Evolutionary conservation across 2,113 vertebrate species (phyloP).

Genomic region (Nesoenas mayeri): DNA sequence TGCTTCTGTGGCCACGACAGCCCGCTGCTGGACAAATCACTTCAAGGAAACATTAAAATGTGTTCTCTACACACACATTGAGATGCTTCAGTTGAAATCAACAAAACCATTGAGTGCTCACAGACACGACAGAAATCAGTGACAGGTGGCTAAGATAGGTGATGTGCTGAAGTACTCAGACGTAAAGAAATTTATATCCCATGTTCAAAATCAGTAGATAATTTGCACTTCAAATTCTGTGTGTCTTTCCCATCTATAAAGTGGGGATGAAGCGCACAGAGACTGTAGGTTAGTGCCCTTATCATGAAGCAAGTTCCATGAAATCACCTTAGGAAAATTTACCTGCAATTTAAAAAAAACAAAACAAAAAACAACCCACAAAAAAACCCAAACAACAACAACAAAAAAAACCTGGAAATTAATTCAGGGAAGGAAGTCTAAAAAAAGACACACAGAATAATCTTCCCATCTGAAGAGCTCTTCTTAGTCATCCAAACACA

Average conservation of each 20-base stretch:
- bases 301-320: not conserved
- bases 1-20: not conserved
- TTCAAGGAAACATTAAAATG: not conserved
- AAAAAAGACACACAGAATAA: not conserved
- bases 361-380: no score
- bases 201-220: not conserved
- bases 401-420: not conserved
- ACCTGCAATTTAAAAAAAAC: not conserved
- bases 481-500: not conserved
- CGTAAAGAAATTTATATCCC: not conserved
- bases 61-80: not conserved
- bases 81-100: not conserved
- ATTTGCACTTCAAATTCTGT: not conserved
- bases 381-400: not conserved
- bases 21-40: not conserved
- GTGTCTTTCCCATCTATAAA: not conserved
- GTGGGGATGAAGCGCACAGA: not conserved
- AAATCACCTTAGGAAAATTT: not conserved
- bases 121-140: not conserved
- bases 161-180: not conserved
- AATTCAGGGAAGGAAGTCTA: not conserved
- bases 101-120: not conserved
- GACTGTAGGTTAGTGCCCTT: not conserved
- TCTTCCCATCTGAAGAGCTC: not conserved
- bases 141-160: not conserved